Evolutionary conservation across 2,797 vertebrate species (phyloP), one percentile per base, ranked within the genome.

Genomic region (Peromyscus aztecus): DNA sequence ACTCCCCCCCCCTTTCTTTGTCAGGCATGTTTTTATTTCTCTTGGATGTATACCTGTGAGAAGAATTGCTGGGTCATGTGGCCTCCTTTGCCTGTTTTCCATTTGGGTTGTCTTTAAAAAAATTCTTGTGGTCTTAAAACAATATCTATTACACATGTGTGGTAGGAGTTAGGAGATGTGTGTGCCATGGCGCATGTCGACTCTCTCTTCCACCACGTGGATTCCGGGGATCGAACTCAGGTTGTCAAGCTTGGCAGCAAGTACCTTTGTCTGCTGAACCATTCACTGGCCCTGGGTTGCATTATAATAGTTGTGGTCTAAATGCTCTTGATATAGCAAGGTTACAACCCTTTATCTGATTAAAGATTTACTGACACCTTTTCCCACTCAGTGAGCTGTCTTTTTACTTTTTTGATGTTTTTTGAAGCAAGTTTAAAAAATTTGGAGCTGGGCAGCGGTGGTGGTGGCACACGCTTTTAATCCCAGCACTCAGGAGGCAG

Each of bases 41-140:
- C 7, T 80, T 75, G 40, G 57, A 43, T 86, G 27, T 63, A 61
- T 57, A 40, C 67, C 52, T 91, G n/a, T 49, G 19, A 73, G 67
- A 94, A 11, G 52, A 94, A 82, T 96, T 57, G 19, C 84, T 67
- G 21, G 40, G 19, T 93, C 59, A 78, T 63, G 29, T 61, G 67
- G 46, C 31, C 81, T 95, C 29, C 16, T 92, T 89, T 88, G 76
- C 31, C 31, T 34, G 10, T 90, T 90, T 94, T 96, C 73, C 46
- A 82, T 73, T 90, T 88, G 49, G 31, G 40, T 84, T 65, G 61
- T 65, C 29, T 23, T 82, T 21, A 31, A 43, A 61, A 61, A 61
- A 40, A 61, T 29, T 84, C 59, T 46, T 84, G 82, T 84, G 59
- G 9, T 63, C 59, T 84, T 65, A 65, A 84, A 19, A 16, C 19